Evolutionary conservation across 2,113 vertebrate species (phyloP).

Genomic region (Pedionomus torquatus): DNA sequence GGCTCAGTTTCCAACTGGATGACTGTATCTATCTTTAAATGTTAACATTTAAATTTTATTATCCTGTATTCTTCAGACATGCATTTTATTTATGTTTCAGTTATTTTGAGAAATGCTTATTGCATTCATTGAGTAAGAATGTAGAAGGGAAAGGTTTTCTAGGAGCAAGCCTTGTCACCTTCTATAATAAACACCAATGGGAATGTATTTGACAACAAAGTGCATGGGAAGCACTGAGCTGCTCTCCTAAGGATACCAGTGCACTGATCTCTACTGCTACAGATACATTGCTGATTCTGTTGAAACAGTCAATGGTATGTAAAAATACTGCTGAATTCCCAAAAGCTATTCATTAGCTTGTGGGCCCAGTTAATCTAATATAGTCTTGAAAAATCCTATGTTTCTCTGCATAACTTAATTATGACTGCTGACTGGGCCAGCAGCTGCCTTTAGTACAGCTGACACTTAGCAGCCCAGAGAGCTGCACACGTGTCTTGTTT

Average conservation of each 20-base stretch:
- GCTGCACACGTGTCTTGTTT: neutral
- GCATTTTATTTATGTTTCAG: neutral
- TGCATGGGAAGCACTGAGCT: neutral
- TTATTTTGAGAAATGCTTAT: neutral
- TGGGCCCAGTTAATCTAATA: neutral
- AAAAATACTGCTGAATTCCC: neutral
- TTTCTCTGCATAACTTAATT: neutral
- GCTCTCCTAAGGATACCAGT: neutral
- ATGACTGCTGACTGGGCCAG: neutral
- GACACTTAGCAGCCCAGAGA: neutral
- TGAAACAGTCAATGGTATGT: neutral
- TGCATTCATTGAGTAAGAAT: neutral
- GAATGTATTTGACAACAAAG: neutral
- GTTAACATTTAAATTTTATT: neutral
- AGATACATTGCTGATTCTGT: neutral
- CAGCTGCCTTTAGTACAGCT: neutral
- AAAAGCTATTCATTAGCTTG: neutral
- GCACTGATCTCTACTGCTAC: neutral
- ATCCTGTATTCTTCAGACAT: neutral
- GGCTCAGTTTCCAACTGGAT: slow-evolving; percentile 4
- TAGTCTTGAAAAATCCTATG: neutral
- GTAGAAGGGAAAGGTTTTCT: neutral
- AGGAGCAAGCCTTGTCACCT: neutral
- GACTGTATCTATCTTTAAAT: neutral
- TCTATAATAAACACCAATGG: neutral